Evolutionary conservation across 2,888 invertebrate genomes (phyloP).

Genomic region (Gerosis bhagava): DNA sequence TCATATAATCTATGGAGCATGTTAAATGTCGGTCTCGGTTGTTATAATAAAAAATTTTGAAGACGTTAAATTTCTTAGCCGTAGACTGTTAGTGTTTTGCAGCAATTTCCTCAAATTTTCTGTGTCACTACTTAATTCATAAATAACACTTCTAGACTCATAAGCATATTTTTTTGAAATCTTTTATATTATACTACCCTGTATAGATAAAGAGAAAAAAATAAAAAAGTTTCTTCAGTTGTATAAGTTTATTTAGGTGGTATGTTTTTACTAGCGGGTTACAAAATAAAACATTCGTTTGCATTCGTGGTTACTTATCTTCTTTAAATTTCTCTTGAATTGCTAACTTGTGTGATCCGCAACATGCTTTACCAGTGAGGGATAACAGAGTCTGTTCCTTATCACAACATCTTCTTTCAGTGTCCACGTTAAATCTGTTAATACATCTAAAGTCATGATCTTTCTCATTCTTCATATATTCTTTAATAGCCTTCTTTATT

Average conservation of each 20-base stretch:
- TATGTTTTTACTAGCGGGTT: slow-evolving; percentile 55
- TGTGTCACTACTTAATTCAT: too few species aligned
- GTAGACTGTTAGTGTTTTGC: too few species aligned
- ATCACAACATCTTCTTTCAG: slow-evolving; percentile 70
- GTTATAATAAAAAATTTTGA: too few species aligned
- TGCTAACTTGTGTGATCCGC: slow-evolving; percentile 66
- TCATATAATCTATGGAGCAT: too few species aligned
- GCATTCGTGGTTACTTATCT: slow-evolving; percentile 33
- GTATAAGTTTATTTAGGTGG: slow-evolving; percentile 44
- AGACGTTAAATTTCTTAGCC: too few species aligned
- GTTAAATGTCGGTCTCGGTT: too few species aligned
- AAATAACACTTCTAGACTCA: too few species aligned
- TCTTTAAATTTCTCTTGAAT: slow-evolving; percentile 62
- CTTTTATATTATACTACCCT: neutral
- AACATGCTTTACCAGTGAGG: slow-evolving; percentile 63
- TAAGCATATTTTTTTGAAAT: too few species aligned
- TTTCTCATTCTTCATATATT: slow-evolving; percentile 65
- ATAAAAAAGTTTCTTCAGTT: slow-evolving; percentile 30
- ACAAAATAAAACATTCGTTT: slow-evolving; percentile 76
- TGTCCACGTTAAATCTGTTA: slow-evolving; percentile 66
- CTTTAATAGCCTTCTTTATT: slow-evolving; percentile 68
- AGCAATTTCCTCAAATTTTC: too few species aligned
- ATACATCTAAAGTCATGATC: slow-evolving; percentile 64
- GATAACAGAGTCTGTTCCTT: slow-evolving; percentile 61
- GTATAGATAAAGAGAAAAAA: neutral